Evolutionary conservation across 1,140 invertebrate genomes (phyloP), one percentile per base, ranked within the genome.

Genomic region (Cydia strobilella): DNA sequence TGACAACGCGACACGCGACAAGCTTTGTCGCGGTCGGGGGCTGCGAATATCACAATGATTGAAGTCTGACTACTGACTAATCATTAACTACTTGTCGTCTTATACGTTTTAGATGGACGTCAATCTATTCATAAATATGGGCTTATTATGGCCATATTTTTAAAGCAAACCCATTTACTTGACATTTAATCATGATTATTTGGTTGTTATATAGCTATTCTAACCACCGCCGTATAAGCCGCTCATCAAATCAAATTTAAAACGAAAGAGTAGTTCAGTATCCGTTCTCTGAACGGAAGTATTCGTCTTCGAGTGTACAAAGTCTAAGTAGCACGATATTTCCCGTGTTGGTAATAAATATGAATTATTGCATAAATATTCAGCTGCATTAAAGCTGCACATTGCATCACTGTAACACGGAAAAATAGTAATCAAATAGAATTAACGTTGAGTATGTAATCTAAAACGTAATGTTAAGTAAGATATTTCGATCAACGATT

Each of bases 21-120:
- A 18, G 73, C 73, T n/a, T n/a, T n/a, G 65, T 78, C 74, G 79
- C 77, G 75, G n/a, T n/a, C n/a, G n/a, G n/a, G n/a, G n/a, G n/a
- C n/a, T n/a, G 75, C 69, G 69, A 79, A 81, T 81, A 83, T 83
- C 79, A 83, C 80, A 83, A 79, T 75, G 76, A 77, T 77, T 77
- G 76, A 76, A 79, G 76, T 78, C 79, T 72, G 73, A 80, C 75
- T 71, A 80, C 73, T 79, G 79, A 76, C 81, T 82, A 79, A 74
- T 79, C 77, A 76, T 78, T 51, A 51, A 74, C 76, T 51, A 66
- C 39, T 77, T 71, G 18, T 75, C 74, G 39, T 76, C 23, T 42
- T 72, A 75, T 71, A 72, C 51, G 48, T 69, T 48, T 66, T 72
- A 76, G 80, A 77, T 77, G 80, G 79, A 80, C 80, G 80, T 77